Percentiles rank a stretch among this genome's conserved stretches.
These are phyloP conservation scores for Lasiurus cinereus DNA, from an alignment of 2,113 vertebrate genomes.

Conservation along the genomic window DNA sequence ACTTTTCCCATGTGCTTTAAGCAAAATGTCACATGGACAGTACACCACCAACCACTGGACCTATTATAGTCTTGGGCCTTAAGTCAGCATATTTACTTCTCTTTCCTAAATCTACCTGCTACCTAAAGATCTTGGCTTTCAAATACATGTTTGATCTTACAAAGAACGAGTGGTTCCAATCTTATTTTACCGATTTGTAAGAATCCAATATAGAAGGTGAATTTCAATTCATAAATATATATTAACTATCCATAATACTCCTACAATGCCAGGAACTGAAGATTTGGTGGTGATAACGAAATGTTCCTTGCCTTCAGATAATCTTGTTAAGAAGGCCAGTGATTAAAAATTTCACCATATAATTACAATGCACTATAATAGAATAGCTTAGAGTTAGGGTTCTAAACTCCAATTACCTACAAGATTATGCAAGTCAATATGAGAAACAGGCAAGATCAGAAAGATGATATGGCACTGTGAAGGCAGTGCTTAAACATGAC, in stretches of 20 bases:
- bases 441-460: not conserved
- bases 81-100: not conserved
- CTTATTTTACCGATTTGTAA: slow-evolving; percentile 14
- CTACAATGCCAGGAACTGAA: not conserved
- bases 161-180: not conserved
- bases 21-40: not conserved
- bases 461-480: not conserved
- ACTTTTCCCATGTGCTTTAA: not conserved
- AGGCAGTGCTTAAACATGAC: not conserved
- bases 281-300: not conserved
- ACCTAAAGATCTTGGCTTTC: not conserved
- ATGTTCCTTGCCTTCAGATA: not conserved
- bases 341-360: not conserved
- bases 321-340: not conserved
- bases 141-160: not conserved
- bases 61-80: not conserved
- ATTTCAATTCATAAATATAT: not conserved
- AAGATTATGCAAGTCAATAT: not conserved
- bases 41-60: not conserved
- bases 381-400: not conserved
- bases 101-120: not conserved
- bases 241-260: not conserved
- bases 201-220: not conserved
- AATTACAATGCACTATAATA: not conserved
- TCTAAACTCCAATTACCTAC: not conserved